Percentiles rank a stretch among this genome's conserved stretches.
Evolutionary conservation across 2,888 invertebrate genomes (phyloP).

Genomic region (Sesia bembeciformis): DNA sequence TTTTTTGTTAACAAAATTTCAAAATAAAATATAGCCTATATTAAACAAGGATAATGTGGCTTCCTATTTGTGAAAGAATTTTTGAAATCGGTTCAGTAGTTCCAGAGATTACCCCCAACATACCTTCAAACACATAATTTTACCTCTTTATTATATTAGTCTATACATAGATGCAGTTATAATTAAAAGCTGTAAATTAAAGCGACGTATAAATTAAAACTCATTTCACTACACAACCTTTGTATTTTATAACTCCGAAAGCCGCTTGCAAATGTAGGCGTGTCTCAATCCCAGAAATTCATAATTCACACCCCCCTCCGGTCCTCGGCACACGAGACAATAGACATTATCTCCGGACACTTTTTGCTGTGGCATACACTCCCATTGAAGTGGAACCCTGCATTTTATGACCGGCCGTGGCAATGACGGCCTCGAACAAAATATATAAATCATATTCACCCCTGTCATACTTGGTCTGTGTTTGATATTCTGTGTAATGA

Average conservation of each 20-base stretch:
- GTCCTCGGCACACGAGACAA: conserved; percentile 25
- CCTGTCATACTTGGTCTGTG: conserved; percentile 18
- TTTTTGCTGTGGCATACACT: conserved; percentile 21
- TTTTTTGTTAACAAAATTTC: no score
- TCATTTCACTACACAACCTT: not conserved
- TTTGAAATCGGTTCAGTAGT: no score
- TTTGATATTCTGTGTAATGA: conserved; percentile 37
- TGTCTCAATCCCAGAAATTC: conserved; percentile 1
- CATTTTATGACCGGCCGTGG: conserved; percentile 27
- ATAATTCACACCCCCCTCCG: conserved; percentile 20
- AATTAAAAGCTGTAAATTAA: no score
- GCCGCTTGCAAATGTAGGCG: not conserved
- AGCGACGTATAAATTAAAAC: not conserved
- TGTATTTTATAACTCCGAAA: not conserved
- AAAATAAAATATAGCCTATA: no score
- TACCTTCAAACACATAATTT: no score
- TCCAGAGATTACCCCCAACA: no score
- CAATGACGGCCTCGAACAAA: conserved; percentile 23
- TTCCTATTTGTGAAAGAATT: no score
- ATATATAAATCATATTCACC: conserved; percentile 18
- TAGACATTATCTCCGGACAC: conserved; percentile 26
- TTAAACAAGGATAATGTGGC: no score
- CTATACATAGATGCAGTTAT: no score
- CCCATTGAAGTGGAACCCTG: conserved; percentile 23
- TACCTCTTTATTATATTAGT: no score